Base-by-base conservation (phyloP, 2,797 vertebrate genomes). In the Eulemur coronatus region DNA sequence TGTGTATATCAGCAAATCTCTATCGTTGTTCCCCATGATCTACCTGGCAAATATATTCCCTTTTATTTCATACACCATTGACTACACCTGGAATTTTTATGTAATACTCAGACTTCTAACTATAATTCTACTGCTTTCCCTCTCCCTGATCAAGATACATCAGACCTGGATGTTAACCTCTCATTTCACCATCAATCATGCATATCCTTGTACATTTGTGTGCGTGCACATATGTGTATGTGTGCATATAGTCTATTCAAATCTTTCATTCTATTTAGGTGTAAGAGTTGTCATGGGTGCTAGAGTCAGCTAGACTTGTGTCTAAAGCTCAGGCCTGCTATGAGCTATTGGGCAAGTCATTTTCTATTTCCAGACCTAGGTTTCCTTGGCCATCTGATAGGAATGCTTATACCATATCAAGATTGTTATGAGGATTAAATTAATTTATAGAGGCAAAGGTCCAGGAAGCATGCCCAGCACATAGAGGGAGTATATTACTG, bases 281-380 rank as follows among this genome's bases (percentile, higher is more conserved):
- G 1, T 80, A 55, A 80, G 46, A 69, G 14, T 70, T 81, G 28
- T 78, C 67, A 41, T 10, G 10, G 41, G 33, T 43, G 18, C 48
- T 28, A n/a, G 57, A 75, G 11, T 61, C 18, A 38, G 59, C 26
- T 57, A 38, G 24, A 84, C 13, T 30, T 26, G 7, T 15, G 7
- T 70, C 8, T 91, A 63, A 78, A 69, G 48, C 50, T 87, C 46
- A 96, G 38, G 30, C 2, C 28, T 89, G 65, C 38, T 78, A 8
- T 41, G 30, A 92, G 15, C 22, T 81, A 41, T 61, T 70, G 12
- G 55, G 2, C 20, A n/a, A 81, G 35, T 30, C 14, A 43, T 43
- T 95, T 95, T 73, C n/a, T 63, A 80, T 88, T 81, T 89, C n/a
- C n/a, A 91, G 70, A 33, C 20, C 30, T 79, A 61, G 30, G 8